Conservation (phyloP, 1,140 invertebrate genomes). For the Paralvinella palmiformis region DNA sequence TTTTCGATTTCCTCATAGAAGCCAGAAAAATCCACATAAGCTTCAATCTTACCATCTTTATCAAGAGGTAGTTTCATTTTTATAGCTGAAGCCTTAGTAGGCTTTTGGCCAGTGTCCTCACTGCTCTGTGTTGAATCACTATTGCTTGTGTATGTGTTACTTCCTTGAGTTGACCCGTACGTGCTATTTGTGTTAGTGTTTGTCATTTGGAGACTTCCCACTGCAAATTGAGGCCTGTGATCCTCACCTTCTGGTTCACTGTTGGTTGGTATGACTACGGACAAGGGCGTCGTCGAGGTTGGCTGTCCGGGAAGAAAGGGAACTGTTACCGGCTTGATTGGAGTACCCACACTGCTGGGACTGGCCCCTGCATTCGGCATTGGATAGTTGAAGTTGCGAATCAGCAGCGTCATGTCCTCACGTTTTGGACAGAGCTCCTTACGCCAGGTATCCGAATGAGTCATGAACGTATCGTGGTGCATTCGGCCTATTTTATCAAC, state of each 20-base stretch:
- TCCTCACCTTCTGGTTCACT: too few relatives aligned
- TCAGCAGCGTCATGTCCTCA: conserved; percentile 76
- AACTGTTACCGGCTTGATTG: too few relatives aligned
- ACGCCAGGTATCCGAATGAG: conserved; percentile 22
- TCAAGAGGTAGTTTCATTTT: conserved; percentile 46
- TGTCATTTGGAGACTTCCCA: too few relatives aligned
- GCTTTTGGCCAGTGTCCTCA: too few relatives aligned
- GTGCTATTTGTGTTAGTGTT: too few relatives aligned
- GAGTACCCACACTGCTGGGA: conserved; percentile 17
- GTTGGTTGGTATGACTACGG: neutral
- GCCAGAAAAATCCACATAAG: conserved; percentile 69
- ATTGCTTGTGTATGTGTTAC: too few relatives aligned
- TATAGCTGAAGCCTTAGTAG: too few relatives aligned
- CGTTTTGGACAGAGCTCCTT: conserved; percentile 53
- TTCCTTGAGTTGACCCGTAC: too few relatives aligned
- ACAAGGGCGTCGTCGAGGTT: neutral
- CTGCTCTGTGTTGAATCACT: too few relatives aligned
- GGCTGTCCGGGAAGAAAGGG: neutral
- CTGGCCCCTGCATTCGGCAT: conserved; percentile 57
- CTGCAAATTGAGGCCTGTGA: too few relatives aligned
- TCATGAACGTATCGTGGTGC: conserved; percentile 73
- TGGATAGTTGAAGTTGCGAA: conserved; percentile 80
- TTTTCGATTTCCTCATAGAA: neutral
- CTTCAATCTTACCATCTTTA: conserved; percentile 61
- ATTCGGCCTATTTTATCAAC: conserved; percentile 77